Evolutionary conservation across 2,113 vertebrate species (phyloP).

Genomic region (Prolemur simus): DNA sequence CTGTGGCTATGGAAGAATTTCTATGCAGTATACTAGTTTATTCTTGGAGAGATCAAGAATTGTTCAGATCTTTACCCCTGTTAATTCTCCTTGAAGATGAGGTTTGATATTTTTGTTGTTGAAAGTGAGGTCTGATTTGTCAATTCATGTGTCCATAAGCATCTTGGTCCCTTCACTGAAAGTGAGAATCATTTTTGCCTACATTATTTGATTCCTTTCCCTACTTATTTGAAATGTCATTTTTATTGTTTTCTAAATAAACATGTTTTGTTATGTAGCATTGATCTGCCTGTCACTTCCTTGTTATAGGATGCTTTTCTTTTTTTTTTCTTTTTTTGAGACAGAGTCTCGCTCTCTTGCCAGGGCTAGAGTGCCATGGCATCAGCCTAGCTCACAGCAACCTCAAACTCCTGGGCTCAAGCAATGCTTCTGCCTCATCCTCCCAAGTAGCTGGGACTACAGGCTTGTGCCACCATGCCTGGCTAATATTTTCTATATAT

Average conservation of each 20-base stretch:
- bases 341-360: no score
- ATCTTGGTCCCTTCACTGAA: background rate
- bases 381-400: no score
- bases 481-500: no score
- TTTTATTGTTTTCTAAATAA: background rate
- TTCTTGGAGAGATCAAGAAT: background rate
- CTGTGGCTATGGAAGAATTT: background rate
- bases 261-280: background rate
- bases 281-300: background rate
- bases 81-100: background rate
- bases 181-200: background rate
- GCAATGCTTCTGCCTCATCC: no score
- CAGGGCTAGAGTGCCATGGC: no score
- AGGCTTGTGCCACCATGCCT: no score
- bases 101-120: background rate
- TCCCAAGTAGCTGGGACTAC: no score
- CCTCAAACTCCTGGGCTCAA: no score
- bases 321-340: no score
- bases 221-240: background rate
- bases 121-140: conserved; percentile 1
- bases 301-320: background rate
- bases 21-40: background rate
- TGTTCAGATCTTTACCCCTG: background rate
- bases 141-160: background rate
- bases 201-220: background rate